Conservation (phyloP, 2,113 vertebrate species). For the Neogale vison region DNA sequence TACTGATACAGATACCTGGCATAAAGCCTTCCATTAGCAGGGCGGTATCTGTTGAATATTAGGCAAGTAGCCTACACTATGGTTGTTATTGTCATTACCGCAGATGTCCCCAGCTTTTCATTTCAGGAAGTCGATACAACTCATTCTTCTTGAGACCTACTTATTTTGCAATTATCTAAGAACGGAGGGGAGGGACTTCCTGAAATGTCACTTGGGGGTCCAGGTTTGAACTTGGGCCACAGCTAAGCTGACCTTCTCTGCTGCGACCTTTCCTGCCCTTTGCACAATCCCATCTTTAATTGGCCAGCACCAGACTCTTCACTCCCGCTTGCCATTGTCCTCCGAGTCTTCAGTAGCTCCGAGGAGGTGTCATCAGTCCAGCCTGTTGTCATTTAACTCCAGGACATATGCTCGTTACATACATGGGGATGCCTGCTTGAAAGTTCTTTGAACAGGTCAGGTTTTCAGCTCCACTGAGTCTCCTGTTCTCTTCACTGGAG, state of each 20-base stretch:
- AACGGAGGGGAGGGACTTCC: background rate
- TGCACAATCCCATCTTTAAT: constrained; percentile 60
- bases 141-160: constrained; percentile 33
- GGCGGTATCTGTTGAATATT: constrained; percentile 14
- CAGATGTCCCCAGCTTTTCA: background rate
- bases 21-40: constrained; percentile 21
- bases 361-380: constrained; percentile 56
- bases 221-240: constrained; percentile 47
- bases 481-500: constrained; percentile 1
- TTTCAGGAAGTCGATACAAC: background rate
- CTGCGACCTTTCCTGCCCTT: constrained; percentile 53
- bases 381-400: constrained; percentile 58
- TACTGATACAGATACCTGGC: background rate
- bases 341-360: constrained; percentile 40
- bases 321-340: constrained; percentile 52
- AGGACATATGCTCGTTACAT: background rate
- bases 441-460: constrained; percentile 55
- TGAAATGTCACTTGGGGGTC: constrained; percentile 60
- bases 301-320: constrained; percentile 7
- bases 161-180: constrained; percentile 43
- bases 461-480: constrained; percentile 16
- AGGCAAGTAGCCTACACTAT: background rate
- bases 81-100: constrained; percentile 22
- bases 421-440: background rate
- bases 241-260: constrained; percentile 45